Percentiles rank a stretch among this genome's conserved stretches.
phyloP scores from a whole-genome alignment of 2,888 invertebrate species.

The Ashinkailepas kermadecensis region DNA sequence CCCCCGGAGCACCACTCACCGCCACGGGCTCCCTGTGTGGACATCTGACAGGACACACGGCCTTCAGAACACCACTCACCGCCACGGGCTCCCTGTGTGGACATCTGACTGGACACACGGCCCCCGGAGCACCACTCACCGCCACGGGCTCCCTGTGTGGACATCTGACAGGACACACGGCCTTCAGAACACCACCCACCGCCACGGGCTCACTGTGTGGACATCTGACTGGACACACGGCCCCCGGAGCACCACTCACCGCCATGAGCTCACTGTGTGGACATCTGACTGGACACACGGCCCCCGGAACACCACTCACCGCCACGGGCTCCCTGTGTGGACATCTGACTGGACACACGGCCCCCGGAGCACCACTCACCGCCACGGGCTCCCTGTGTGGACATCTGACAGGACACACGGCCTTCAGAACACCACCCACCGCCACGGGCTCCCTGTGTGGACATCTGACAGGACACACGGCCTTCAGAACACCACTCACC shows the following conservation, averaged over 20 bases:
- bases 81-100: slow-evolving; percentile 29
- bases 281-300: too few species aligned
- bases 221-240: too few species aligned
- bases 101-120: too few species aligned
- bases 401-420: too few species aligned
- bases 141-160: slow-evolving; percentile 29
- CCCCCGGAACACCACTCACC: slow-evolving; percentile 20
- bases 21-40: slow-evolving; percentile 29
- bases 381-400: slow-evolving; percentile 29
- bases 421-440: slow-evolving; percentile 23
- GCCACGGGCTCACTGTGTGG: slow-evolving; percentile 28
- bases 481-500: slow-evolving; percentile 23
- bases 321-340: slow-evolving; percentile 29
- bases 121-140: slow-evolving; percentile 18
- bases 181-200: slow-evolving; percentile 23
- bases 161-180: too few species aligned
- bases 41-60: too few species aligned
- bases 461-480: too few species aligned
- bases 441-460: slow-evolving; percentile 29
- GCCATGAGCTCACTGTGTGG: slow-evolving; percentile 28
- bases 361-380: slow-evolving; percentile 18
- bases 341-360: too few species aligned
- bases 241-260: slow-evolving; percentile 18
- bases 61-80: slow-evolving; percentile 23
- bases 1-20: slow-evolving; percentile 18